These are phyloP conservation scores for Hyppa rectilinea DNA, from an alignment of 2,888 invertebrate genomes.

Conservation along the genomic window DNA sequence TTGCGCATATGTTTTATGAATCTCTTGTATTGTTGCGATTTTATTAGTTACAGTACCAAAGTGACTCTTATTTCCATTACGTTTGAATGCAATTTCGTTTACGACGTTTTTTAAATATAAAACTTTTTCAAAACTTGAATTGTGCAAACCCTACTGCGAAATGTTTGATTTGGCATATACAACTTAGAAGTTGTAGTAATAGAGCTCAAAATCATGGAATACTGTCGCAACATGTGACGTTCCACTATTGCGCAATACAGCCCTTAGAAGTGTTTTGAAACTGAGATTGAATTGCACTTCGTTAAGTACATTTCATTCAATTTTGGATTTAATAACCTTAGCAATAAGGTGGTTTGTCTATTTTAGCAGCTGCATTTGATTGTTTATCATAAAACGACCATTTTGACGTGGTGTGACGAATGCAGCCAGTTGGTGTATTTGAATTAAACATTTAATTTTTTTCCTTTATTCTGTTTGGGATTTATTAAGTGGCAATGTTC, in stretches of 20 bases:
- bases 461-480: slow-evolving; percentile 82
- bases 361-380: slow-evolving; percentile 6
- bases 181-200: accelerated
- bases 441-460: slow-evolving; percentile 90
- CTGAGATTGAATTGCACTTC: slow-evolving; percentile 11
- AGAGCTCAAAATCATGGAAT: not conserved
- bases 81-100: not conserved
- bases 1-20: slow-evolving; percentile 80
- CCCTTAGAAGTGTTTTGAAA: slow-evolving; percentile 40
- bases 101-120: not conserved
- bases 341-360: slow-evolving; percentile 3
- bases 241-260: slow-evolving; percentile 1
- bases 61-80: accelerated
- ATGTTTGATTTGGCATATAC: not conserved
- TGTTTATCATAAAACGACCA: slow-evolving; percentile 55
- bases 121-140: not conserved
- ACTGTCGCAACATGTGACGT: not conserved
- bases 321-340: accelerated
- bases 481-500: slow-evolving; percentile 77
- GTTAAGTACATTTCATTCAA: slow-evolving; percentile 3
- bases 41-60: not conserved
- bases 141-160: slow-evolving; percentile 12
- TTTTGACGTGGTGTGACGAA: slow-evolving; percentile 80
- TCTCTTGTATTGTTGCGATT: slow-evolving; percentile 58
- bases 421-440: slow-evolving; percentile 84